Base-by-base conservation (phyloP, 1,140 invertebrate species). In the Homarus americanus region DNA sequence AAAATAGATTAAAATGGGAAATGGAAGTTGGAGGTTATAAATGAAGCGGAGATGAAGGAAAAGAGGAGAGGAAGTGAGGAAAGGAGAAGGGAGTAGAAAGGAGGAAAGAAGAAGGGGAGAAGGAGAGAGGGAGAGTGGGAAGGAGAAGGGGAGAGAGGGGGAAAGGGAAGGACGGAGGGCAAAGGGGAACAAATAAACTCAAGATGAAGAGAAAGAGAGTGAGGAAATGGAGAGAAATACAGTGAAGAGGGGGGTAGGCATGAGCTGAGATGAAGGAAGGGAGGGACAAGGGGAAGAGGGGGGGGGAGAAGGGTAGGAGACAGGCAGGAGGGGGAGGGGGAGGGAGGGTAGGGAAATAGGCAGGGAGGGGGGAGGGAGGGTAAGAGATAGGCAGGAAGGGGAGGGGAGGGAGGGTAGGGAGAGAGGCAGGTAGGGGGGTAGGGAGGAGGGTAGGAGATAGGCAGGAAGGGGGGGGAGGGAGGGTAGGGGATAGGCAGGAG, bases 331-430 rank as follows among this genome's bases (percentile, higher is more conserved):
- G 53, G 24, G 17, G 53, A 20, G 24, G 15, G 17, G 17, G 3
- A 58, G 53, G 17, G 53, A 20, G 44, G 44, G 4, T 49, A 12
- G 15, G 5, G 15, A 49, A 7, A 12, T 7, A 4, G 44, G 15
- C 5, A 12, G 44, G 5, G n/a, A n/a, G 4, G 44, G 15, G 44
- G 44, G 44, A 49, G 15, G 4, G 15, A 49, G 4, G 24, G 24
- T 4, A 58, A 20, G 17, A 58, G 17, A 17, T 4, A n/a, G n/a
- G n/a, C n/a, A n/a, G n/a, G 44, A 7, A 49, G 15, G 44, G 15
- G 41, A n/a, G 41, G n/a, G 1, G 79, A 82, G 79, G 32, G 79
- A 82, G 79, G 53, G 38, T 53, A 44, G n/a, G 79, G 53, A n/a
- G 40, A 44, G 4, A 24, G 10, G 9, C 4, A 44, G 24, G 9